Conservation (phyloP, 2,888 invertebrate genomes). For the Drosophila monieri region DNA sequence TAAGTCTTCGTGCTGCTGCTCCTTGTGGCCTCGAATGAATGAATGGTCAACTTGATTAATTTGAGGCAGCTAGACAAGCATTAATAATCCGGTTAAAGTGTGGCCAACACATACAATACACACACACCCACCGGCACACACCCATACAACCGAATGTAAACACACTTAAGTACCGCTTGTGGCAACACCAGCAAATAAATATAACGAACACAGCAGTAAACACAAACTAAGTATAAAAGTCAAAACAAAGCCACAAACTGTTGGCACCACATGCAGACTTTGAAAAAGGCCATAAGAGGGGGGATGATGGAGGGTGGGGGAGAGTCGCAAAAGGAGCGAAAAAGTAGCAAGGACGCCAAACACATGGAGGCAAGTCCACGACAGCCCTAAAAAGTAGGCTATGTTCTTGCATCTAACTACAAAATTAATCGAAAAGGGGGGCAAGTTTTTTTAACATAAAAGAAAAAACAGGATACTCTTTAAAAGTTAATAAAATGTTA, state of each 20-base stretch:
- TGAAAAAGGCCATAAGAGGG: neutral
- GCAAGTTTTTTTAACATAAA: neutral
- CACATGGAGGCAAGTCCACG: neutral
- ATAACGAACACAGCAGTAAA: slow-evolving; percentile 61
- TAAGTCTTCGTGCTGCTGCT: slow-evolving; percentile 62
- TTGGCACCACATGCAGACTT: slow-evolving; percentile 49
- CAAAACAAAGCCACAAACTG: slow-evolving; percentile 78
- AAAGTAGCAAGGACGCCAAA: slow-evolving; percentile 1
- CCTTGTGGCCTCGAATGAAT: slow-evolving; percentile 54
- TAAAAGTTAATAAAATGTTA: neutral
- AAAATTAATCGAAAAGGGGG: neutral
- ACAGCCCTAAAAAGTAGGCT: slow-evolving; percentile 1
- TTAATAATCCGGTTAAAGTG: slow-evolving; percentile 79
- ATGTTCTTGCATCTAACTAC: neutral
- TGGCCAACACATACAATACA: slow-evolving; percentile 49
- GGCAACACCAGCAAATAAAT: slow-evolving; percentile 53
- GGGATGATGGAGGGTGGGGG: neutral
- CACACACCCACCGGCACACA: slow-evolving; percentile 5
- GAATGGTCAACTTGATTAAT: slow-evolving; percentile 80
- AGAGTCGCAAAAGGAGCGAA: neutral
- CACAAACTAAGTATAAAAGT: slow-evolving; percentile 79
- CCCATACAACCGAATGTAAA: slow-evolving; percentile 53
- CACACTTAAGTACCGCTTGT: slow-evolving; percentile 78
- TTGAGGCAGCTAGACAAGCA: slow-evolving; percentile 78
- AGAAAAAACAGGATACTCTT: neutral